Evolutionary conservation across 2,888 invertebrate species (phyloP), one percentile per base, ranked within the genome.

Genomic region (Diaprepes abbreviatus): DNA sequence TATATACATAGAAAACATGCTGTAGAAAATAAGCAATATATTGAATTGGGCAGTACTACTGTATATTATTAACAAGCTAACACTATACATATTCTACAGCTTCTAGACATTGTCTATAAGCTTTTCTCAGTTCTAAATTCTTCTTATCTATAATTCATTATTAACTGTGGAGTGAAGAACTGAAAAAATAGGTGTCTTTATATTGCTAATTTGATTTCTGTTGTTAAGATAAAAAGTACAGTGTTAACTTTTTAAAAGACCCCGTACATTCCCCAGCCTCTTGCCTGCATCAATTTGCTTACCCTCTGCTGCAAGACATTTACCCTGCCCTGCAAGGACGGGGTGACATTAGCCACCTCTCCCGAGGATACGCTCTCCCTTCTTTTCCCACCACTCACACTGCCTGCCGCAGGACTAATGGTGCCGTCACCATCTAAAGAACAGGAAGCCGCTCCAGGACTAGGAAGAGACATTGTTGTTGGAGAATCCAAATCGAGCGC

Each of bases 281-380:
- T 59, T 73, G 73, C 73, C 73, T 84, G 76, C 78, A 86, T 86
- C 86, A 85, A 85, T 80, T 81, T 81, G 90, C 93, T 93, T 92
- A 95, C 94, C 93, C 93, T 91, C 87, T 92, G 92, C 85, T 93
- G 94, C 84, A 94, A 90, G 85, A 93, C 89, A 84, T 88, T 87
- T 80, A 89, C 88, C 85, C 89, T 87, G 81, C 89, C 88, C 83
- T 89, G 87, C 71, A 84, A 77, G 74, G 82, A 80, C 70, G 84
- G 82, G 65, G 81, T 83, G 85, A 88, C 83, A 38, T 65, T 87
- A 89, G 86, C 5, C 60, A 52, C 68, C 48, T 72, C 72, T 35
- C 72, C 72, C 31, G 72, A 55, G 59, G 74, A 75, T 66, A 71
- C 72, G 57, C 74, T 75, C 68, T 74, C 74, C 50, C 76, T 74